Conservation (phyloP, 2,113 vertebrate genomes). For the Corydoras maculifer region DNA sequence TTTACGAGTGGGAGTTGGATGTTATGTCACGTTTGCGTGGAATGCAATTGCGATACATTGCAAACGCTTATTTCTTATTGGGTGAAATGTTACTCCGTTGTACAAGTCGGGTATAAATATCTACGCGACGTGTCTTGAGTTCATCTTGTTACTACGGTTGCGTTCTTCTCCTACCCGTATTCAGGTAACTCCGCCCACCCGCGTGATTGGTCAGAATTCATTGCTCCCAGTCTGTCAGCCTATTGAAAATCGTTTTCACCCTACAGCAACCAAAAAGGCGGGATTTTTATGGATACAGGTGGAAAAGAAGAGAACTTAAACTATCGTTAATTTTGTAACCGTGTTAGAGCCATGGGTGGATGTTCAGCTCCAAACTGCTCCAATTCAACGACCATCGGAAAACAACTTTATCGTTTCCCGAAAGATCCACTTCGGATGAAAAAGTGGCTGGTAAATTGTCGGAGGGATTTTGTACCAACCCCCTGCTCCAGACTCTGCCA, state of each 20-base stretch:
- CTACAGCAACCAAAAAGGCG: background rate
- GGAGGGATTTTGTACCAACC: constrained; percentile 69
- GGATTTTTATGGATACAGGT: constrained; percentile 9
- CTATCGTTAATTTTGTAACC: constrained; percentile 24
- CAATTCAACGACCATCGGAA: constrained; percentile 70
- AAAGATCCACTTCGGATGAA: constrained; percentile 67
- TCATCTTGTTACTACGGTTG: background rate
- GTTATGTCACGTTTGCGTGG: too few species aligned
- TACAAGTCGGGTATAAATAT: constrained; percentile 8
- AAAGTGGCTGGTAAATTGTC: constrained; percentile 71
- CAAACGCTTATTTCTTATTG: background rate
- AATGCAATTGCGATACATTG: too few species aligned
- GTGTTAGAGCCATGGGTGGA: constrained; percentile 59
- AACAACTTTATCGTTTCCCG: constrained; percentile 71
- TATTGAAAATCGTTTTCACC: background rate
- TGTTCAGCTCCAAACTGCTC: constrained; percentile 73
- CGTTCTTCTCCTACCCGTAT: background rate
- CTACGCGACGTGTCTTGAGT: constrained; percentile 21
- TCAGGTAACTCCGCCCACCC: background rate
- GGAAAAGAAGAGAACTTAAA: background rate
- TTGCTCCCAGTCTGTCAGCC: background rate
- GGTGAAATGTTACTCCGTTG: background rate
- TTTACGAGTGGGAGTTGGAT: background rate
- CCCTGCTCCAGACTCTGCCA: constrained; percentile 72
- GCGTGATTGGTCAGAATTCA: constrained; percentile 3